phyloP scores from a whole-genome alignment of 2,797 vertebrate species.

The Hydrophis major region DNA sequence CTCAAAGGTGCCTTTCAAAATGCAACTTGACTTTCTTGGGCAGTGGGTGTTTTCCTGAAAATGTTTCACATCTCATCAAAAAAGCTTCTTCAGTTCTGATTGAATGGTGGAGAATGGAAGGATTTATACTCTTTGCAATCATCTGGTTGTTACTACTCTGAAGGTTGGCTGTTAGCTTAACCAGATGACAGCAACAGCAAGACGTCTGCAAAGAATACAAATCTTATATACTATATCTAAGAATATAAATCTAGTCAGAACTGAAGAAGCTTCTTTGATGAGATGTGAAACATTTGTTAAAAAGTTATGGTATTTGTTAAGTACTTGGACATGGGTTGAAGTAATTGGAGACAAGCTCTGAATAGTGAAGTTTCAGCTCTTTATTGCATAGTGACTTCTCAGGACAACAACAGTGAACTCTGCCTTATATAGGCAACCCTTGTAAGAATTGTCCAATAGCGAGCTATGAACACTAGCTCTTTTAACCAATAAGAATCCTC shows the following conservation, averaged over 20 bases:
- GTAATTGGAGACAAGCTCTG: no score
- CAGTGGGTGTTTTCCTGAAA: not conserved
- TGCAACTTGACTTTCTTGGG: not conserved
- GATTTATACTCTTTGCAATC: not conserved
- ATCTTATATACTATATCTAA: not conserved
- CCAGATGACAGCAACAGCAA: not conserved
- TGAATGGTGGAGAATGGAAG: not conserved
- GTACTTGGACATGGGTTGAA: no score
- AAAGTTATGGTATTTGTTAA: no score
- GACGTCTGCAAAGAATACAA: not conserved
- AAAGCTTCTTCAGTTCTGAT: not conserved
- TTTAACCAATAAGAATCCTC: no score
- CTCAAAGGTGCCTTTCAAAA: not conserved
- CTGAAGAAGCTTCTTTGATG: not conserved
- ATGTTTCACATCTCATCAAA: not conserved
- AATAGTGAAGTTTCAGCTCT: no score
- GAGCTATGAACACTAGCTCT: no score
- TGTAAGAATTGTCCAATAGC: no score
- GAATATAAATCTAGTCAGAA: not conserved
- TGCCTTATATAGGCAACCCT: no score
- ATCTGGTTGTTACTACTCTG: not conserved
- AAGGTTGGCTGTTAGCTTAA: not conserved
- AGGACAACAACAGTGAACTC: no score
- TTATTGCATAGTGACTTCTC: no score
- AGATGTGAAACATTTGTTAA: not conserved